Base-by-base conservation (phyloP, 2,888 invertebrate genomes). In the Congeria kusceri region DNA sequence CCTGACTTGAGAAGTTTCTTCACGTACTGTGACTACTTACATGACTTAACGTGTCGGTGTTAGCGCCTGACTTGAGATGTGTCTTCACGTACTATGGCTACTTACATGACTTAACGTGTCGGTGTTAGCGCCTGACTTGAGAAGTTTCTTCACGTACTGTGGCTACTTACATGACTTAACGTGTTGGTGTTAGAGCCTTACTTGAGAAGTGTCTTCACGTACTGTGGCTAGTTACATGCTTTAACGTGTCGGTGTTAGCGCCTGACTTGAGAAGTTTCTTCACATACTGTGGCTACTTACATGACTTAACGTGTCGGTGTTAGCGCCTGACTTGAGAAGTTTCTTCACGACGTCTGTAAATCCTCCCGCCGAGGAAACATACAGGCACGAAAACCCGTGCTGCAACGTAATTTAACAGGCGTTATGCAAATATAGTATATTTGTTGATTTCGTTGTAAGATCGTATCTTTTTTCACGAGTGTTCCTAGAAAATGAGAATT, bases 331-430 rank as follows among this genome's bases (percentile, higher is more conserved):
- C 27, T 63, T 67, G 2, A 80, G 49, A 25, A 80, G 25, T 27
- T n/a, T 32, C 11, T 66, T 67, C 11, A 72, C 80, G 29, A 80
- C 67, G 9, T 59, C 68, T 53, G 29, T 63, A 39, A 71, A 47
- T 4, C 80, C 80, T 23, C 47, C 80, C 25, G 62, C 53, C 7
- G 71, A 39, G 25, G 75, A 75, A 9, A 80, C 47, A 57, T 80
- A 66, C 9, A 80, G 75, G 44, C 71, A 56, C n/a, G 80, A 71
- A 47, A 80, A 63, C 3, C 75, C 80, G 23, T 71, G 71, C 80
- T 80, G 71, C 11, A 64, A 63, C n/a, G n/a, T n/a, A n/a, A n/a
- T n/a, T n/a, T n/a, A n/a, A n/a, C 9, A 39, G 39, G 39, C 15
- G 39, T 39, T 39, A n/a, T n/a, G n/a, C n/a, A n/a, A n/a, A n/a